These are phyloP conservation scores for Callorhinus ursinus DNA, from an alignment of 2,113 vertebrate species.

Conservation along the genomic window DNA sequence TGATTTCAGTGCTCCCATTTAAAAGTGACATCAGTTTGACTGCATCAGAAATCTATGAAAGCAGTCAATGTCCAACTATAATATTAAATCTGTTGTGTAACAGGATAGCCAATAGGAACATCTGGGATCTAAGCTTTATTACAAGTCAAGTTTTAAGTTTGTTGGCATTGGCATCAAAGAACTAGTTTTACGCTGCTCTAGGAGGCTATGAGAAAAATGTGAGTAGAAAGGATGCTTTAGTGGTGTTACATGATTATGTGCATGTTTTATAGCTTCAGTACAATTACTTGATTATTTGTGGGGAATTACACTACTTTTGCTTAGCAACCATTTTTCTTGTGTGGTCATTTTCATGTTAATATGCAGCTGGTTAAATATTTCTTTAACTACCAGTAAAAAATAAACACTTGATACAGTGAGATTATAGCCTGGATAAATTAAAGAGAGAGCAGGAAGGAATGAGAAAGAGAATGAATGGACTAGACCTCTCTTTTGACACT, in stretches of 20 bases:
- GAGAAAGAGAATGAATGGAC: background rate
- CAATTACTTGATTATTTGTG: conserved; percentile 47
- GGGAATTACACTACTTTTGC: background rate
- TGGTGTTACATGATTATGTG: background rate
- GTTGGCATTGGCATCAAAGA: conserved; percentile 39
- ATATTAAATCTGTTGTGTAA: background rate
- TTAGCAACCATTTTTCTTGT: conserved; percentile 51
- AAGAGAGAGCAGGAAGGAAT: background rate
- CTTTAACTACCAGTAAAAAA: conserved; percentile 57
- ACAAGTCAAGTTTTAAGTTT: conserved; percentile 6
- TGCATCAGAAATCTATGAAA: conserved; percentile 13
- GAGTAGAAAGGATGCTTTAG: conserved; percentile 31
- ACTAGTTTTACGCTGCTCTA: background rate
- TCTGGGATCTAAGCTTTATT: conserved; percentile 41
- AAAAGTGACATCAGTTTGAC: conserved; percentile 37
- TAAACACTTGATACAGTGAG: background rate
- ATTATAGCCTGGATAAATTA: background rate
- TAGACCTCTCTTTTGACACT: background rate
- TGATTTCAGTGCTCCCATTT: background rate
- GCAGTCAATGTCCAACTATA: background rate
- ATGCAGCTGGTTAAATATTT: conserved; percentile 68
- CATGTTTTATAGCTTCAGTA: conserved; percentile 48
- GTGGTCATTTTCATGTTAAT: conserved; percentile 51
- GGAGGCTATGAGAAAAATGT: conserved; percentile 16
- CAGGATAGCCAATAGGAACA: background rate